phyloP scores from a whole-genome alignment of 2,113 vertebrate species.

The Suncus etruscus region DNA sequence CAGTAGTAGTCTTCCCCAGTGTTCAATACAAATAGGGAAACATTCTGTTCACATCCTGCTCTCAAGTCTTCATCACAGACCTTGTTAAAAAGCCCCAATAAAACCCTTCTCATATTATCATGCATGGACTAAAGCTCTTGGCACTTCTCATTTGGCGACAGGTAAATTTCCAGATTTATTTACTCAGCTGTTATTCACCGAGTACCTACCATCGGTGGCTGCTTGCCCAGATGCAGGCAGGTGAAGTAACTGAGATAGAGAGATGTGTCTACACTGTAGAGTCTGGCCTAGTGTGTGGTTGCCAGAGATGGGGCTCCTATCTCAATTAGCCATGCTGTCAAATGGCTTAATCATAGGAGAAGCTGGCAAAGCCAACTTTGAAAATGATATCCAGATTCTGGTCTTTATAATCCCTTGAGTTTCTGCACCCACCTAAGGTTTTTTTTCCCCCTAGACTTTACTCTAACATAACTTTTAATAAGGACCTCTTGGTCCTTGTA shows the following conservation, averaged over 20 bases:
- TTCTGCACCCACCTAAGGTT: not conserved
- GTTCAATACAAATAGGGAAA: too few relatives aligned
- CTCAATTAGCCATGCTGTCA: not conserved
- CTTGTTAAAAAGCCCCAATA: not conserved
- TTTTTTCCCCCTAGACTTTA: not conserved
- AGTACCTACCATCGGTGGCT: not conserved
- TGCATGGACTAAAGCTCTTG: not conserved
- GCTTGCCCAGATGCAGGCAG: not conserved
- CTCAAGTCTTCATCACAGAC: not conserved
- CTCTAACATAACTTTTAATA: not conserved
- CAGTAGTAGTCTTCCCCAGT: too few relatives aligned
- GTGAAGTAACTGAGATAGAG: not conserved
- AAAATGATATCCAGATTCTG: not conserved
- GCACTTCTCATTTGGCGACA: not conserved
- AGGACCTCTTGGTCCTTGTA: not conserved
- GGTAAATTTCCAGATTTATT: not conserved
- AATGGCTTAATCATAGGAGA: not conserved
- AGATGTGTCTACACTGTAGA: rapidly evolving
- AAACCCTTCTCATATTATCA: not conserved
- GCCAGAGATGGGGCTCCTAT: not conserved
- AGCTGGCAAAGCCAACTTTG: not conserved
- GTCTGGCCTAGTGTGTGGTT: not conserved
- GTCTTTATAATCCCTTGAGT: not conserved
- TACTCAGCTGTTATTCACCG: not conserved
- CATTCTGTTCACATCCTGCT: too few relatives aligned